A percentile compares a stretch with the other conserved stretches of the same genome.
Evolutionary conservation across 2,888 invertebrate species (phyloP).

Genomic region (Tiliacea aurago): DNA sequence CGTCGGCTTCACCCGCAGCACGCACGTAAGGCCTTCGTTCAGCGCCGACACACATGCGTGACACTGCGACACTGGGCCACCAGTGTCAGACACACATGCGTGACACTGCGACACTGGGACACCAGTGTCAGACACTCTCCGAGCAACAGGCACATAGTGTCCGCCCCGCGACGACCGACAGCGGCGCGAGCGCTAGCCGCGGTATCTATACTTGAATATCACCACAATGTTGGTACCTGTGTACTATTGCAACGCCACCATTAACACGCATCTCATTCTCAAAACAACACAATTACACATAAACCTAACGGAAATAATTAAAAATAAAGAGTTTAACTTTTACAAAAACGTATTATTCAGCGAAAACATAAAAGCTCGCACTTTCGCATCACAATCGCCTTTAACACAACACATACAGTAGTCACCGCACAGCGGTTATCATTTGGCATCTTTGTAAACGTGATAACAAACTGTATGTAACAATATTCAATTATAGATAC

Average conservation of each 20-base stretch:
- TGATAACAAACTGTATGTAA: conserved; percentile 61
- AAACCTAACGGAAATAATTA: conserved; percentile 59
- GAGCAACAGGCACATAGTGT: conserved; percentile 12
- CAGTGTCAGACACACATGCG: too few species aligned
- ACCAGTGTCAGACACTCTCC: too few species aligned
- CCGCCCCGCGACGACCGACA: conserved; percentile 3
- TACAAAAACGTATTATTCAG: conserved; percentile 62
- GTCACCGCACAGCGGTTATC: conserved; percentile 51
- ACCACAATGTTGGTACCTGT: conserved; percentile 50
- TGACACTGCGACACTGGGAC: too few species aligned
- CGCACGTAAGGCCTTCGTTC: conserved; percentile 78
- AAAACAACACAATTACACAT: conserved; percentile 57
- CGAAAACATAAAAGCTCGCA: conserved; percentile 56
- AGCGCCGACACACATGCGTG: conserved; percentile 65
- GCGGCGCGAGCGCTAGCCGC: conserved; percentile 1
- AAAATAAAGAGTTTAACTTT: conserved; percentile 61
- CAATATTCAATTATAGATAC: conserved; percentile 64
- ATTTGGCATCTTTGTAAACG: conserved; percentile 61
- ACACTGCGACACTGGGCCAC: too few species aligned
- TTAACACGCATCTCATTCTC: conserved; percentile 41
- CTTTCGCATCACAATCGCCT: conserved; percentile 50
- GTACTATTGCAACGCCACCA: conserved; percentile 52
- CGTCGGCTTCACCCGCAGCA: conserved; percentile 75
- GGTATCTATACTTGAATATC: conserved; percentile 60
- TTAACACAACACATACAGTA: conserved; percentile 53